These are phyloP conservation scores for Trachelus tabidus DNA, from an alignment of 2,888 invertebrate species.

Conservation along the genomic window DNA sequence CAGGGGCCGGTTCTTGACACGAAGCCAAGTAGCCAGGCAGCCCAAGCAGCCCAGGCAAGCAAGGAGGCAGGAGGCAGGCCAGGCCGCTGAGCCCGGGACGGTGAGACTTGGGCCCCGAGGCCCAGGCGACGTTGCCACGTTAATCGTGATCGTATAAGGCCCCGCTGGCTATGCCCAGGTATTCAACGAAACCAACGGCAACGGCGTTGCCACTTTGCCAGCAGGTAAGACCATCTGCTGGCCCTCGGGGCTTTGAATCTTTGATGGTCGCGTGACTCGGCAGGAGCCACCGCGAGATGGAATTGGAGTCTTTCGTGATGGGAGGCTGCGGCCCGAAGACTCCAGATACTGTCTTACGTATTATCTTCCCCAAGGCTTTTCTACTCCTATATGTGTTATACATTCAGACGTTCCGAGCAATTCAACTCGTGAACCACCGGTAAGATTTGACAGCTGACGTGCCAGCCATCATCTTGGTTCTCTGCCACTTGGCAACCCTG, in stretches of 20 bases:
- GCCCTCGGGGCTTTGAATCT: constrained; percentile 62
- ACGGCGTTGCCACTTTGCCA: neutral
- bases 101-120: constrained; percentile 18
- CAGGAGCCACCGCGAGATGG: constrained; percentile 44
- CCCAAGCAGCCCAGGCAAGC: constrained; percentile 31
- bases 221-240: constrained; percentile 60
- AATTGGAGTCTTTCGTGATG: constrained; percentile 45
- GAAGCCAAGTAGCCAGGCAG: constrained; percentile 31
- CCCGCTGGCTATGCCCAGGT: neutral
- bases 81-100: constrained; percentile 23
- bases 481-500: neutral
- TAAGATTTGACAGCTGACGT: neutral
- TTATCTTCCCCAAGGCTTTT: neutral
- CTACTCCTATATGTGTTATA: neutral
- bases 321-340: constrained; percentile 15
- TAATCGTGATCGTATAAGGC: constrained; percentile 10
- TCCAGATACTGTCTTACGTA: neutral
- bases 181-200: neutral
- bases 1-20: constrained; percentile 62
- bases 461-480: neutral
- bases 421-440: neutral
- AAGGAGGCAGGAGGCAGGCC: constrained; percentile 18
- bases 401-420: neutral
- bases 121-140: constrained; percentile 43
- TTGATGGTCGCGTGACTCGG: constrained; percentile 65